Base-by-base conservation (phyloP, 1,140 invertebrate genomes). In the Eriosoma lanigerum region DNA sequence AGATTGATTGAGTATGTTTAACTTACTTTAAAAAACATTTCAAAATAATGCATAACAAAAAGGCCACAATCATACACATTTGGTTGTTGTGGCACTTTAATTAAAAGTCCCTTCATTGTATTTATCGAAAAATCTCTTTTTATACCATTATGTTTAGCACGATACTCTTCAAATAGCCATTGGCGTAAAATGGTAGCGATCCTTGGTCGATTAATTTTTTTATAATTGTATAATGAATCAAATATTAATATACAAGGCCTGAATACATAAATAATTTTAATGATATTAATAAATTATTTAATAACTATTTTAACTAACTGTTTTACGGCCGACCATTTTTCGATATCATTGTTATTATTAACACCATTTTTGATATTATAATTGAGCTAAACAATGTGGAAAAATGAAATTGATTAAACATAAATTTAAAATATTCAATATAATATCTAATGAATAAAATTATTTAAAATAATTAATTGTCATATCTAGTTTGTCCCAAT, bases 31-130 rank as follows among this genome's bases (percentile, higher is more conserved):
- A 98, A 97, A 88, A 99, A 99, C 81, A 91, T 92, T 88, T 99
- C 96, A 5, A 96, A 95, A 89, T 98, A 99, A 86, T 98, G 95
- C 48, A 99, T 88, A 58, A 98, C 87, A 87, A 95, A 99, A 8
- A 98, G 87, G 3, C 98, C 98, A 88, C 98, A 99, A 86, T 99
- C 98, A 56, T 93, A 96, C 85, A 92, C 96, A 88, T 99, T 99
- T 81, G 92, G 95, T 88, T 99, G 98, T 85, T 98, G 96, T 21
- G 97, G 97, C 81, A 97, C 94, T 88, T 94, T 94, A 0, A 94
- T 93, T 84, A 89, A 91, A 66, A 90, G 90, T 5, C 95, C 95
- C 84, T 92, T 93, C 80, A 96, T 93, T 29, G 91, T 92, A 84
- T 93, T 90, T 85, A 93, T 93, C 46, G 90, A 91, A 84, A 94